Evolutionary conservation across 2,797 vertebrate genomes (phyloP).

Genomic region (Artibeus lituratus): DNA sequence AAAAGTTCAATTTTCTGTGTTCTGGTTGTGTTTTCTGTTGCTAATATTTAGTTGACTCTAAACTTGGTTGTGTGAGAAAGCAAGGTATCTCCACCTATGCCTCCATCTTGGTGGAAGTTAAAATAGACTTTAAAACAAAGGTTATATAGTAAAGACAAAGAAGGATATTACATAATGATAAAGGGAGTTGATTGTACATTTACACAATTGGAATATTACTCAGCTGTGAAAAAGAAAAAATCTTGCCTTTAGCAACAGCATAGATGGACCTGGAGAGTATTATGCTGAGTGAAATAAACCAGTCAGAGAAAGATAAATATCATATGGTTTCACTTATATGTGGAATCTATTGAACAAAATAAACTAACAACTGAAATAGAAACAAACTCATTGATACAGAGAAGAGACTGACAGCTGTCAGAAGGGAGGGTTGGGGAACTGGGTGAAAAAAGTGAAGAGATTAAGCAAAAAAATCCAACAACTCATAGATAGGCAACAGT

Average conservation of each 20-base stretch:
- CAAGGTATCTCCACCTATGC: too few relatives aligned
- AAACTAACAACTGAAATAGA: not conserved
- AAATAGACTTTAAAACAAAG: not conserved
- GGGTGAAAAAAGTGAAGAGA: not conserved
- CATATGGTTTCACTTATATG: not conserved
- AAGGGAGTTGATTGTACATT: not conserved
- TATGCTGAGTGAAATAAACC: not conserved
- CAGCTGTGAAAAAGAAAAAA: not conserved
- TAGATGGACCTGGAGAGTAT: not conserved
- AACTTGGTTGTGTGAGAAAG: too few relatives aligned
- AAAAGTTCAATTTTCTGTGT: too few relatives aligned
- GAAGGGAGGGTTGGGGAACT: not conserved
- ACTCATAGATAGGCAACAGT: not conserved
- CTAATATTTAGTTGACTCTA: too few relatives aligned
- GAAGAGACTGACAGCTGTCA: not conserved
- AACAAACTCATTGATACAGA: not conserved
- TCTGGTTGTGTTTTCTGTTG: too few relatives aligned
- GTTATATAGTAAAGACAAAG: not conserved
- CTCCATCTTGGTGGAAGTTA: too few relatives aligned
- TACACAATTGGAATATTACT: not conserved
- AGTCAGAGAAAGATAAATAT: not conserved
- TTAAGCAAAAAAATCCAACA: not conserved
- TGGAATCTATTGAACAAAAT: not conserved
- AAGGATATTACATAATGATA: not conserved
- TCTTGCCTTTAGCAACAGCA: not conserved